Evolutionary conservation across 1,140 invertebrate genomes (phyloP).

Genomic region (Drosophila ambigua): DNA sequence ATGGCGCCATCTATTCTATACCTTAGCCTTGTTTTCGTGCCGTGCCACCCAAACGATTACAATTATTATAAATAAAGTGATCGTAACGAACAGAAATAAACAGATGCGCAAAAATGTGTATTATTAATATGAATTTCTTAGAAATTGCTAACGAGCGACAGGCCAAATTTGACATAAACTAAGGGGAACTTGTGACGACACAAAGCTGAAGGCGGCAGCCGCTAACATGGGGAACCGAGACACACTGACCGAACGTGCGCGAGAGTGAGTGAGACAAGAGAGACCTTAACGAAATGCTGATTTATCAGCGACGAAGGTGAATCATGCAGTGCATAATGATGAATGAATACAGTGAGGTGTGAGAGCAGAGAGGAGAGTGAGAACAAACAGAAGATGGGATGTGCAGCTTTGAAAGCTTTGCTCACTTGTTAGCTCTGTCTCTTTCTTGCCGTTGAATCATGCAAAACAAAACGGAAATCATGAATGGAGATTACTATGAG

Average conservation of each 20-base stretch:
- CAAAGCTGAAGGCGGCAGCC: conserved; percentile 3
- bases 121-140: conserved; percentile 73
- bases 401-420: conserved; percentile 3
- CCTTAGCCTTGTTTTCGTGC: conserved; percentile 3
- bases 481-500: not conserved
- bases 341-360: conserved; percentile 19
- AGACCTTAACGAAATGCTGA: conserved; percentile 36
- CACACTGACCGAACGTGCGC: conserved; percentile 36
- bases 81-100: conserved; percentile 41
- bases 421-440: too few relatives aligned
- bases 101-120: conserved; percentile 36
- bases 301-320: conserved; percentile 59
- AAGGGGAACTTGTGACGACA: conserved; percentile 50
- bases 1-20: conserved; percentile 5
- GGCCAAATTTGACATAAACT: not conserved
- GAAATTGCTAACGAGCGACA: conserved; percentile 43
- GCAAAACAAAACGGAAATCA: not conserved
- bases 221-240: conserved; percentile 14
- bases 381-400: conserved; percentile 1
- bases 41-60: not conserved
- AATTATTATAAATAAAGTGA: conserved; percentile 29
- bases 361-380: not conserved
- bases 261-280: conserved; percentile 23
- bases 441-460: too few relatives aligned
- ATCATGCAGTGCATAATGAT: conserved; percentile 54